Conservation (phyloP, 2,888 invertebrate species). For the Stenotaenia linearis region DNA sequence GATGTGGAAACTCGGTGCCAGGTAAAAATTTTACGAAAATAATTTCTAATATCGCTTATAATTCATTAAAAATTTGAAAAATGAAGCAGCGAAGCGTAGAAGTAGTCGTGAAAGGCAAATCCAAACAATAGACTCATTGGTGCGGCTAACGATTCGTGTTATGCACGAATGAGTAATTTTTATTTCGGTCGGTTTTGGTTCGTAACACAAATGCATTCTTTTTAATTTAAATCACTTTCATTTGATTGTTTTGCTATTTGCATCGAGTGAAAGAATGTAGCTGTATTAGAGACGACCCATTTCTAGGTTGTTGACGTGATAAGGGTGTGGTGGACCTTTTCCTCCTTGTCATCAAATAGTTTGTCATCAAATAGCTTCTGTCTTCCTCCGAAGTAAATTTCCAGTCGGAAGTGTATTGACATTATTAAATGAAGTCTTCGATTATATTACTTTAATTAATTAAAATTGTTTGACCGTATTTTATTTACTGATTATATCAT, state of each 20-base stretch:
- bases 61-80: too few species aligned
- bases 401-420: too few species aligned
- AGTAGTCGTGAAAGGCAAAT: not conserved
- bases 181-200: too few species aligned
- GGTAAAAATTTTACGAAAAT: too few species aligned
- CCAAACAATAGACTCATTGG: not conserved
- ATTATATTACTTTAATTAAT: too few species aligned
- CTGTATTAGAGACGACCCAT: not conserved
- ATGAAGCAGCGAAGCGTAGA: not conserved
- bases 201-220: not conserved
- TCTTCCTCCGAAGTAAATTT: too few species aligned
- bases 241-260: not conserved
- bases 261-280: not conserved
- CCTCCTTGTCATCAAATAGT: not conserved
- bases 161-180: not conserved
- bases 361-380: too few species aligned
- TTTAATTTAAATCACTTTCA: not conserved
- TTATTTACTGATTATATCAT: too few species aligned
- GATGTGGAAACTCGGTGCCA: conserved; percentile 27
- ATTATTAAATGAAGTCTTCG: too few species aligned
- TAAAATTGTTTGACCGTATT: too few species aligned
- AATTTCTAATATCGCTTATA: too few species aligned
- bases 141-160: not conserved
- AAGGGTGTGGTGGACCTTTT: not conserved
- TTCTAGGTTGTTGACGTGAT: not conserved